Percentiles rank a stretch among this genome's conserved stretches.
phyloP scores from a whole-genome alignment of 1,140 invertebrate genomes.

The Zaprionus kolodkinae region DNA sequence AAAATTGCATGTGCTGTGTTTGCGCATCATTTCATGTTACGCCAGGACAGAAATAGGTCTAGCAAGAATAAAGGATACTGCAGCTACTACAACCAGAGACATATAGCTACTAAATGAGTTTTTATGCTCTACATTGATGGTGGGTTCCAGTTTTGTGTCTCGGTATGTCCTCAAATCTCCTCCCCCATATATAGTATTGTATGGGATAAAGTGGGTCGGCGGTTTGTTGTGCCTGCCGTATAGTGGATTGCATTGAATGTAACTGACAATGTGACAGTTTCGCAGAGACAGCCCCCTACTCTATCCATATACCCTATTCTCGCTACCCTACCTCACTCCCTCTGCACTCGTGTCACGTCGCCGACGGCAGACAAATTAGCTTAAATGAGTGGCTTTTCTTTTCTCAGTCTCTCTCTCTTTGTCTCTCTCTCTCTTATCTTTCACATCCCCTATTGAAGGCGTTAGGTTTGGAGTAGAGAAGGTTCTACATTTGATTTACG shows the following conservation, averaged over 20 bases:
- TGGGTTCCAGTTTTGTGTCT: constrained; percentile 17
- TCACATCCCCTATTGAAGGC: constrained; percentile 13
- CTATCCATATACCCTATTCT: too few species aligned
- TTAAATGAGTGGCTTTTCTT: constrained; percentile 49
- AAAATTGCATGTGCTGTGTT: constrained; percentile 59
- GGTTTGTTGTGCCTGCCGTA: constrained; percentile 53
- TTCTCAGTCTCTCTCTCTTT: not conserved
- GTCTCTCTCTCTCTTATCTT: not conserved
- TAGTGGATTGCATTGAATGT: constrained; percentile 38
- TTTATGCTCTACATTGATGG: constrained; percentile 56
- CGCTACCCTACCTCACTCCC: constrained; percentile 13
- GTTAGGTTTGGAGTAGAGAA: not conserved
- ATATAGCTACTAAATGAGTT: constrained; percentile 51
- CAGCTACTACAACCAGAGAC: constrained; percentile 1
- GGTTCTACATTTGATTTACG: constrained; percentile 24
- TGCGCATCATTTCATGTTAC: constrained; percentile 52
- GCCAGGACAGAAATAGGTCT: constrained; percentile 35
- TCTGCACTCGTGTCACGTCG: not conserved
- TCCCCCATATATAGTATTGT: constrained; percentile 38
- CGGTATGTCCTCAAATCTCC: constrained; percentile 13
- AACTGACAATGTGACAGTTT: constrained; percentile 38
- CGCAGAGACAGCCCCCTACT: not conserved
- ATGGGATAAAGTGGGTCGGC: constrained; percentile 50
- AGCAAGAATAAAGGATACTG: constrained; percentile 48
- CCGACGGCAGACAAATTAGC: constrained; percentile 58